These are phyloP conservation scores for Actinia equina DNA, from an alignment of 64 coral and sea anemone species.

Conservation along the genomic window DNA sequence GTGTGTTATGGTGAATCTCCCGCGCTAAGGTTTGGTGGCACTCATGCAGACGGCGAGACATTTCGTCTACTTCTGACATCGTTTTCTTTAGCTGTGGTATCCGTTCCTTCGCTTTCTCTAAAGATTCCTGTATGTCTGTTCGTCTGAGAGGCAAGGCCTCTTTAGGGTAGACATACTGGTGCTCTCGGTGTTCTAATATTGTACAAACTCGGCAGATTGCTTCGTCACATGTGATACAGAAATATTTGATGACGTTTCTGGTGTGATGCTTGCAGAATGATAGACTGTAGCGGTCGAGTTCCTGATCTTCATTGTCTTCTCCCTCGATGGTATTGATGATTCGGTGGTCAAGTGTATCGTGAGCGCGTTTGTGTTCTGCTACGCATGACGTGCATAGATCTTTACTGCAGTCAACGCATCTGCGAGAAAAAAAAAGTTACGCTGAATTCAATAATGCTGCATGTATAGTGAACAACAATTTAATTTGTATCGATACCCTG, in stretches of 20 bases:
- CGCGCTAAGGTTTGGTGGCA: slow-evolving; percentile 77
- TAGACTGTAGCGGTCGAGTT: slow-evolving; percentile 86
- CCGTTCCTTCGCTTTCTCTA: slow-evolving; percentile 54
- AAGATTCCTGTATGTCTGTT: slow-evolving; percentile 59
- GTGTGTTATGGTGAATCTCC: slow-evolving; percentile 75
- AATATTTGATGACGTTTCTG: slow-evolving; percentile 98
- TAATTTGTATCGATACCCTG: too few relatives aligned
- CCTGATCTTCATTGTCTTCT: slow-evolving; percentile 44
- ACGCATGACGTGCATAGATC: slow-evolving; percentile 80
- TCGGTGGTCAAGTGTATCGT: slow-evolving; percentile 77
- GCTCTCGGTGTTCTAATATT: slow-evolving; percentile 91
- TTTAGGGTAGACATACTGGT: slow-evolving; percentile 80
- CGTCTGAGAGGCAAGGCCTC: slow-evolving; percentile 69
- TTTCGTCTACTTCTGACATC: slow-evolving; percentile 60
- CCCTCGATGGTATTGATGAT: slow-evolving; percentile 51
- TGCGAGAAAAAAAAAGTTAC: neutral
- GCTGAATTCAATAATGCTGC: too few relatives aligned
- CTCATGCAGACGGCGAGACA: slow-evolving; percentile 82
- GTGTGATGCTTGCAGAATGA: slow-evolving; percentile 96
- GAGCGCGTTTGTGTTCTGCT: slow-evolving; percentile 90
- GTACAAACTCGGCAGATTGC: slow-evolving; percentile 95
- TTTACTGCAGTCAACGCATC: slow-evolving; percentile 94
- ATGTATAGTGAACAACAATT: too few relatives aligned
- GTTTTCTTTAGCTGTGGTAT: slow-evolving; percentile 80
- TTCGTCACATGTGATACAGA: slow-evolving; percentile 94